Base-by-base conservation (phyloP, 1,140 invertebrate genomes). In the Mya arenaria region DNA sequence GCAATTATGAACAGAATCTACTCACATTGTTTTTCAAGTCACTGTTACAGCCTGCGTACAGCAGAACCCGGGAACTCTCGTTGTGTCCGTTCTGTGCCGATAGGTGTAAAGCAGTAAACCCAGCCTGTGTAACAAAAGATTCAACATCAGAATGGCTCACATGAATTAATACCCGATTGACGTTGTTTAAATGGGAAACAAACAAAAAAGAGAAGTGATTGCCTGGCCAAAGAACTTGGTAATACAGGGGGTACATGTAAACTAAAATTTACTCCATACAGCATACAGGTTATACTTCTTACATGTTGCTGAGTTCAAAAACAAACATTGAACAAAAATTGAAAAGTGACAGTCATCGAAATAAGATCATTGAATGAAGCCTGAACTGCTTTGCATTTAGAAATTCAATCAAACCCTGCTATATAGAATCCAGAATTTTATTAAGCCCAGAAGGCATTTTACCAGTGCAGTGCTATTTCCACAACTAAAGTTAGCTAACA, bases 41-140 rank as follows among this genome's bases (percentile, higher is more conserved):
- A 0, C 97, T 96, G 92, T 96, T 96, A 60, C 96, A 97, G 0
- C 97, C 97, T 30, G 96, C 96, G 77, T 98, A 94, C 0, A 99
- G 94, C 4, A 99, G 93, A 89, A 98, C 97, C 55, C 98, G 92
- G 83, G 97, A 97, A 82, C 96, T 97, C 94, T 99, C 97, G 93
- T 99, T 99, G 92, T 99, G 98, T 0, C 98, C 98, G 88, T 98
- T 98, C 94, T 99, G 98, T 89, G 97, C 98, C 58, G 91, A 85
- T 8, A 92, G 87, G 93, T 99, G 98, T 2, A 99, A 94, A n/a
- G 98, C 95, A 15, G 97, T 96, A 92, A 98, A 98, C 23, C 97
- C 97, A 66, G 96, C 96, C 84, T 96, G 94, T 39, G n/a, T n/a
- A n/a, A n/a, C n/a, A n/a, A n/a, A n/a, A n/a, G n/a, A n/a, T n/a